Evolutionary conservation across 2,113 vertebrate genomes (phyloP).

Genomic region (Catharus minimus): DNA sequence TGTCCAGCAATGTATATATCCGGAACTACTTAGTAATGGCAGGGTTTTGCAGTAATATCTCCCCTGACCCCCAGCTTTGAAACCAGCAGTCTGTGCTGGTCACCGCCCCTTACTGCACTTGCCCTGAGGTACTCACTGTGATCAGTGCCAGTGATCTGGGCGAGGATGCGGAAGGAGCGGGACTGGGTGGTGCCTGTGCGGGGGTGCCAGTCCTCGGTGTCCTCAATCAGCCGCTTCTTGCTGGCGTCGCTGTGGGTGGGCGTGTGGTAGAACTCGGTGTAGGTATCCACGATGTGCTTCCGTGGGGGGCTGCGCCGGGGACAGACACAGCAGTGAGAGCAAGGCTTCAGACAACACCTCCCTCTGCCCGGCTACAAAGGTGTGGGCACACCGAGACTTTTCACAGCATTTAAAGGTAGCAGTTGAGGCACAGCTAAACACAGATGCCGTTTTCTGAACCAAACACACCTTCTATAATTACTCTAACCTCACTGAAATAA

Average conservation of each 20-base stretch:
- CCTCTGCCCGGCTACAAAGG: rapidly evolving
- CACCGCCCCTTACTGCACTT: rapidly evolving
- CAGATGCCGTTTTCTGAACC: background rate
- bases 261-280: slow-evolving; percentile 92
- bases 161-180: slow-evolving; percentile 94
- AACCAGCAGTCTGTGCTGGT: background rate
- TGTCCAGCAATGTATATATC: rapidly evolving
- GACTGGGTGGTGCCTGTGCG: slow-evolving; percentile 93
- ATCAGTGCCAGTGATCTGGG: slow-evolving; percentile 96
- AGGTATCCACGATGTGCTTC: slow-evolving; percentile 87
- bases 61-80: rapidly evolving
- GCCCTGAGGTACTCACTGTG: slow-evolving; percentile 68
- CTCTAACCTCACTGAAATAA: background rate
- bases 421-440: background rate
- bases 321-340: background rate
- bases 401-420: background rate
- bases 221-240: slow-evolving; percentile 92
- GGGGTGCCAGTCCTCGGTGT: slow-evolving; percentile 96
- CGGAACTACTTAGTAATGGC: background rate
- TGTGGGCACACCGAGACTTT: rapidly evolving
- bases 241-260: slow-evolving; percentile 90
- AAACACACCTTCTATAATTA: background rate
- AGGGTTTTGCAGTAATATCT: background rate
- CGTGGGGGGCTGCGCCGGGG: slow-evolving; percentile 77
- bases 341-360: rapidly evolving